Conservation (phyloP, 2,888 invertebrate species). For the Nasonovia ribisnigri region DNA sequence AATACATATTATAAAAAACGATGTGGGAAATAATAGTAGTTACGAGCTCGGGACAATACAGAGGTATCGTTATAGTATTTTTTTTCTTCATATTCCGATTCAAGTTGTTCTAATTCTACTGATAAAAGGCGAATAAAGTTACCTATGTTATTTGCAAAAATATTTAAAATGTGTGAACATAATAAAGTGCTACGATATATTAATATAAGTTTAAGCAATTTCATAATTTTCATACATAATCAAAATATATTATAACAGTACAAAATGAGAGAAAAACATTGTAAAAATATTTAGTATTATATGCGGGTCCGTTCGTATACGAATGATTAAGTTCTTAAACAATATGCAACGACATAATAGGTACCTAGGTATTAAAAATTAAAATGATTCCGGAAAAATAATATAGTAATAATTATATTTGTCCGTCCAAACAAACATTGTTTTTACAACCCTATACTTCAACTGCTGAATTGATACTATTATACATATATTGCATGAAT, state of each 20-base stretch:
- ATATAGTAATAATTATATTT: neutral
- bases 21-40: neutral
- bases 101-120: neutral
- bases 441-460: neutral
- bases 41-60: neutral
- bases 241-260: neutral
- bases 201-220: neutral
- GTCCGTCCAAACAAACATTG: neutral
- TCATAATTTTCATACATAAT: neutral
- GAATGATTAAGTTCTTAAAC: neutral
- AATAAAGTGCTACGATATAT: neutral
- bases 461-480: neutral
- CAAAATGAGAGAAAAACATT: neutral
- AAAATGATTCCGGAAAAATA: neutral
- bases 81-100: neutral
- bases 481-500: neutral
- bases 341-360: neutral
- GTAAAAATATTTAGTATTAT: neutral
- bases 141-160: neutral
- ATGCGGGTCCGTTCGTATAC: neutral
- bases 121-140: neutral
- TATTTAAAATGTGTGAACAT: neutral
- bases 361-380: too few relatives aligned
- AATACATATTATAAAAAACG: neutral
- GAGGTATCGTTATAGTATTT: neutral